Evolutionary conservation across 2,888 invertebrate genomes (phyloP).

Genomic region (Omphaloscelis lunosa): DNA sequence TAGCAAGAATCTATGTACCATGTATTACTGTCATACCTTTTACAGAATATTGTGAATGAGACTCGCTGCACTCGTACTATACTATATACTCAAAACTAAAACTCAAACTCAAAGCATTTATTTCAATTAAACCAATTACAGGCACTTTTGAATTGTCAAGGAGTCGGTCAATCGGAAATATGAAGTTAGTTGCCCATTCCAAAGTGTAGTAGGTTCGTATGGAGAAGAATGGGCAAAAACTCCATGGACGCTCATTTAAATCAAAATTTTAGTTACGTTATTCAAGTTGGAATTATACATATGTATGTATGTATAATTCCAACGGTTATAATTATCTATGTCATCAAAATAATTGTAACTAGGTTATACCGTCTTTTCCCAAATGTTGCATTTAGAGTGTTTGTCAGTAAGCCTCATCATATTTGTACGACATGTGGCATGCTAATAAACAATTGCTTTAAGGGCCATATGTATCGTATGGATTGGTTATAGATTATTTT

Average conservation of each 20-base stretch:
- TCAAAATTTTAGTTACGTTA: neutral
- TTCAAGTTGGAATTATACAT: neutral
- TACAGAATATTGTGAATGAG: constrained; percentile 20
- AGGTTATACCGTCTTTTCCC: too few relatives aligned
- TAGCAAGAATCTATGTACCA: neutral
- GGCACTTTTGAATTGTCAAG: neutral
- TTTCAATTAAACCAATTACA: neutral
- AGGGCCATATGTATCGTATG: neutral
- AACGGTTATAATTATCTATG: neutral
- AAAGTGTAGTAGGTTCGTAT: neutral
- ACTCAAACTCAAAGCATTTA: neutral
- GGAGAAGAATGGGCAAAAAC: neutral
- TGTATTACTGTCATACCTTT: constrained; percentile 34
- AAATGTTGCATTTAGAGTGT: neutral
- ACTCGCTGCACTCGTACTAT: neutral
- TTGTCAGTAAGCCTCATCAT: neutral
- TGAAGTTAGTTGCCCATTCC: neutral
- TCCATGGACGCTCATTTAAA: neutral
- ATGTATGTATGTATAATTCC: too few relatives aligned
- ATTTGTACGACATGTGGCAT: neutral
- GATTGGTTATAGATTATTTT: neutral
- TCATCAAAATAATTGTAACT: neutral
- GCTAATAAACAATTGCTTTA: neutral
- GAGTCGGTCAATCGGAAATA: neutral
- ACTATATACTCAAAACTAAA: neutral